phyloP scores from a whole-genome alignment of 2,888 invertebrate species.

The Caenorhabditis auriculariae region DNA sequence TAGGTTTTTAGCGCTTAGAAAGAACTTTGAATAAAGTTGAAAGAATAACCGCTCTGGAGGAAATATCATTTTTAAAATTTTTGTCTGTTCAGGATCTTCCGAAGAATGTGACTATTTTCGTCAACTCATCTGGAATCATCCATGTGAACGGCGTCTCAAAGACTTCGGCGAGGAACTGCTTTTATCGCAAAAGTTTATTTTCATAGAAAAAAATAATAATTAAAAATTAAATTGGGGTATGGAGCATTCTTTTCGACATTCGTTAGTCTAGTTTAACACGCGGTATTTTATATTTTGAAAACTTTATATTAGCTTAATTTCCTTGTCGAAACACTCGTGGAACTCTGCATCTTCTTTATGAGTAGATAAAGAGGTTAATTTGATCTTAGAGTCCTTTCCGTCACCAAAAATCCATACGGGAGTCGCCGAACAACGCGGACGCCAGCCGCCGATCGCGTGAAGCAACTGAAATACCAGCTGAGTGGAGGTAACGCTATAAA shows the following conservation, averaged over 20 bases:
- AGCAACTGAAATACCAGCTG: conserved; percentile 34
- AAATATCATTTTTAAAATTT: too few relatives aligned
- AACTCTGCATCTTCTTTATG: conserved; percentile 2
- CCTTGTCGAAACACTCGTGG: background rate
- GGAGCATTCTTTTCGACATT: background rate
- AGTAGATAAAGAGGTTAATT: conserved; percentile 2
- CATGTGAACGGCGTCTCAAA: conserved; percentile 33
- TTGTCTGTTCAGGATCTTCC: conserved; percentile 21
- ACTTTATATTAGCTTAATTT: background rate
- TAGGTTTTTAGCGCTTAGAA: background rate
- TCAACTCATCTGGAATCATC: conserved; percentile 41
- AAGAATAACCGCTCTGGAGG: background rate
- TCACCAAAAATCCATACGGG: background rate
- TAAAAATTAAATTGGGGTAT: too few relatives aligned
- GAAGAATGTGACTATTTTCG: conserved; percentile 43
- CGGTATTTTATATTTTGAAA: background rate
- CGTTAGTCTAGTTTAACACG: background rate
- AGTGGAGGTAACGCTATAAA: conserved; percentile 24
- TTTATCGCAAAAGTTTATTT: background rate
- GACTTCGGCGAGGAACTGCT: conserved; percentile 30
- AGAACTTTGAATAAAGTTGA: background rate
- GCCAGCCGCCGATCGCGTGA: conserved; percentile 31
- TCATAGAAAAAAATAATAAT: too few relatives aligned
- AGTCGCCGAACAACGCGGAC: conserved; percentile 28
- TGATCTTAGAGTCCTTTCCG: too few relatives aligned